Evolutionary conservation across 2,797 vertebrate genomes (phyloP).

Genomic region (Microctenopoma lineatum): DNA sequence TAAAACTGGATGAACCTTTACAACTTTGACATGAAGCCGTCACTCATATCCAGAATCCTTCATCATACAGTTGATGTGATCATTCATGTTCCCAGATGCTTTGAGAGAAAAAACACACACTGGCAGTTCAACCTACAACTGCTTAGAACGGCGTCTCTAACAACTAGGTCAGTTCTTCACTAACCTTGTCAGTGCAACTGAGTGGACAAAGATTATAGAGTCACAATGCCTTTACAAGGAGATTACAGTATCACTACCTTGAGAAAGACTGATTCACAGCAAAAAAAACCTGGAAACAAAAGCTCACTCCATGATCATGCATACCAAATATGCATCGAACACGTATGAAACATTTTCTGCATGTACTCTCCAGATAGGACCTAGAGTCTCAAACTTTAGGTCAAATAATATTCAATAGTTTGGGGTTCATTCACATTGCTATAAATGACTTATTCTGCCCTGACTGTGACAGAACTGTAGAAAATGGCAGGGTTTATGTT

Average conservation of each 20-base stretch:
- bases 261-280: neutral
- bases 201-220: slow-evolving; percentile 14
- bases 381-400: slow-evolving; percentile 7
- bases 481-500: slow-evolving; percentile 18
- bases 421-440: slow-evolving; percentile 22
- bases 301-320: neutral
- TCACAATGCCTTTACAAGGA: slow-evolving; percentile 9
- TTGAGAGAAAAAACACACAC: neutral
- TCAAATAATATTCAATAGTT: slow-evolving; percentile 29
- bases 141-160: neutral
- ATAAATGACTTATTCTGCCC: slow-evolving; percentile 32
- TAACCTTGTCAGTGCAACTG: slow-evolving; percentile 12
- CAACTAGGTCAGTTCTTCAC: slow-evolving; percentile 22
- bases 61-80: neutral
- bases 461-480: slow-evolving; percentile 4
- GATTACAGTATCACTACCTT: slow-evolving; percentile 17
- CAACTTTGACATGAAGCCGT: neutral
- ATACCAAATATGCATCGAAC: neutral
- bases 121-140: neutral
- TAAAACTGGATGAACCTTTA: slow-evolving; percentile 15
- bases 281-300: neutral
- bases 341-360: neutral
- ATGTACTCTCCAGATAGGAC: neutral
- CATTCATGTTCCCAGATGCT: neutral
- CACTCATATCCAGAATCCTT: neutral